These are phyloP conservation scores for Eudemis profundana DNA, from an alignment of 2,888 invertebrate genomes.

Conservation along the genomic window DNA sequence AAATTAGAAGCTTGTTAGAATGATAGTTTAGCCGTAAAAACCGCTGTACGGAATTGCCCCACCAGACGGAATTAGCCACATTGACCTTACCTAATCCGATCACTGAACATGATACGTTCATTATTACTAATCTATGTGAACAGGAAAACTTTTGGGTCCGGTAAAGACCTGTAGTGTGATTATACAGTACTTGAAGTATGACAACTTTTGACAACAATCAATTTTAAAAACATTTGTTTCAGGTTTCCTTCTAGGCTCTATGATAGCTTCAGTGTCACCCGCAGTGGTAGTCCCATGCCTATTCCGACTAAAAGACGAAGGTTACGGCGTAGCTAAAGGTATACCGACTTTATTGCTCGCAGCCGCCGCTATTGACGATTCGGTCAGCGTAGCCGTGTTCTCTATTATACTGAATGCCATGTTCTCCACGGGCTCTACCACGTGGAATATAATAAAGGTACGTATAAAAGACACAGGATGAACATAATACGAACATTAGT, in stretches of 20 bases:
- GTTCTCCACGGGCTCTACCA: slow-evolving; percentile 88
- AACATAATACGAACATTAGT: too few species aligned
- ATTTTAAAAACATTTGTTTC: slow-evolving; percentile 44
- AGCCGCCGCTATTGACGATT: slow-evolving; percentile 95
- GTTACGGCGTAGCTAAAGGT: slow-evolving; percentile 93
- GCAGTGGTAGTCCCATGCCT: slow-evolving; percentile 96
- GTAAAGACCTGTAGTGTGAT: too few species aligned
- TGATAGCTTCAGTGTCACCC: slow-evolving; percentile 94
- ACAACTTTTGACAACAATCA: too few species aligned
- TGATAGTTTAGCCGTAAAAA: too few species aligned
- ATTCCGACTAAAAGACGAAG: slow-evolving; percentile 89
- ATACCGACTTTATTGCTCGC: slow-evolving; percentile 95
- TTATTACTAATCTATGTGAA: too few species aligned
- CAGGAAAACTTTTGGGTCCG: too few species aligned
- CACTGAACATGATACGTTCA: too few species aligned
- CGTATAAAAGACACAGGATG: slow-evolving; percentile 23
- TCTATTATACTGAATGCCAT: slow-evolving; percentile 92
- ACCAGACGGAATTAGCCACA: too few species aligned
- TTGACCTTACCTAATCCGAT: too few species aligned
- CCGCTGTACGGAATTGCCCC: too few species aligned
- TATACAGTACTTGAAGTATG: too few species aligned
- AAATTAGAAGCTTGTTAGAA: too few species aligned
- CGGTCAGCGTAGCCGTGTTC: slow-evolving; percentile 94
- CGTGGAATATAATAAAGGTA: slow-evolving; percentile 87
- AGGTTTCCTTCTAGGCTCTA: slow-evolving; percentile 89